Percentiles rank a stretch among this genome's conserved stretches.
Evolutionary conservation across 2,113 vertebrate genomes (phyloP).

Genomic region (Carassius auratus): DNA sequence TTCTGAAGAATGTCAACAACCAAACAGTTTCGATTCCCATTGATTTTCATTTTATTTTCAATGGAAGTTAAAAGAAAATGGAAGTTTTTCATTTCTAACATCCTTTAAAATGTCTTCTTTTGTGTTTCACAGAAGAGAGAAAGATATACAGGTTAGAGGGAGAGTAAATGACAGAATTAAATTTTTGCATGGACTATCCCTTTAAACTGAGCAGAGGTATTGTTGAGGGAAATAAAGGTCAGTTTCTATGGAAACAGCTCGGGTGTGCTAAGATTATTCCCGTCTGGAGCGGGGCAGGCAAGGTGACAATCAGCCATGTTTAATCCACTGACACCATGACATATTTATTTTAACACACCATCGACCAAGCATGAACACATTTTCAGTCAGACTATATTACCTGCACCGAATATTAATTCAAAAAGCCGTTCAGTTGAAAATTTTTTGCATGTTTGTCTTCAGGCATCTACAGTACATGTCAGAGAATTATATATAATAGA

Average conservation of each 20-base stretch:
- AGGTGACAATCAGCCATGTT: constrained; percentile 10
- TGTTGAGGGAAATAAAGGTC: background rate
- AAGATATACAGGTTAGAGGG: background rate
- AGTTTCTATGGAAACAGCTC: constrained; percentile 56
- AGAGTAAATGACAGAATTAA: background rate
- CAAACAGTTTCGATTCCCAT: background rate
- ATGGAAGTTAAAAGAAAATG: background rate
- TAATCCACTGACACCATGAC: background rate
- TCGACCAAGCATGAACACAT: background rate
- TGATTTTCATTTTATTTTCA: background rate
- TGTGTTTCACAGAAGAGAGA: background rate
- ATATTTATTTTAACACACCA: background rate
- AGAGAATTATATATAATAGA: too few species aligned
- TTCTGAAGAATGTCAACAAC: too few species aligned
- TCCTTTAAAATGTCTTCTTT: background rate
- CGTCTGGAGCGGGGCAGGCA: constrained; percentile 22
- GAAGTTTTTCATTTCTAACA: background rate
- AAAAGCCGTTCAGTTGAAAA: background rate
- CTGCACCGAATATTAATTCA: background rate
- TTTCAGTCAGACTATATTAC: background rate
- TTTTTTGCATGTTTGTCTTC: background rate
- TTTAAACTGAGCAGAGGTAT: background rate
- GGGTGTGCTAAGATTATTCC: constrained; percentile 51
- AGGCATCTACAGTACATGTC: too few species aligned
- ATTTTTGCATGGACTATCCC: background rate